These are phyloP conservation scores for Lytechinus pictus DNA, from an alignment of 35 echinoderm and acorn worm genomes.

Conservation along the genomic window DNA sequence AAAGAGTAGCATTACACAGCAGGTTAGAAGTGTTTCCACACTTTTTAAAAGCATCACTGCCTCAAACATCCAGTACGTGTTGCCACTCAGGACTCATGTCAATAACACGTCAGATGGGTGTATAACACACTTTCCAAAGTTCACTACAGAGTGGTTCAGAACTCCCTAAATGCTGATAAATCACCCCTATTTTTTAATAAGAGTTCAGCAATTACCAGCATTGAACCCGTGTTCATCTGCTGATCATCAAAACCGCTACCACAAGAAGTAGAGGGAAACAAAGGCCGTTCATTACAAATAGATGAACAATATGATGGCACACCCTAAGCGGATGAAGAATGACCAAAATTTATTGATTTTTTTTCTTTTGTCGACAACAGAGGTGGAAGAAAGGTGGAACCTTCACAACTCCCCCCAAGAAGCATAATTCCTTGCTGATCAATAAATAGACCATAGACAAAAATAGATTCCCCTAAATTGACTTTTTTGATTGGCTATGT, in stretches of 20 bases:
- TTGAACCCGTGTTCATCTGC: neutral
- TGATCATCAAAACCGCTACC: neutral
- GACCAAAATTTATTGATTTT: conserved; percentile 4
- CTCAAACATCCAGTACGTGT: neutral
- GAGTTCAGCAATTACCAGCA: neutral
- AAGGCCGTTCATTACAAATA: neutral
- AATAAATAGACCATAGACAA: neutral
- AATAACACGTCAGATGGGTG: neutral
- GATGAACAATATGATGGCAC: neutral
- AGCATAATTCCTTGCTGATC: neutral
- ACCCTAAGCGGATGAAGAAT: neutral
- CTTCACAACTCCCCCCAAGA: neutral
- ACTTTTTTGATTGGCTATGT: neutral
- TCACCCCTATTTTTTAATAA: neutral
- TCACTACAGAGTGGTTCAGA: neutral
- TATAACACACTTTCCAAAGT: neutral
- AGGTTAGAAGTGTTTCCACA: neutral
- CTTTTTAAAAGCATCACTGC: neutral
- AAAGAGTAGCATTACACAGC: neutral
- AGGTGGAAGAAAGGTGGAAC: neutral
- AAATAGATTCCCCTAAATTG: neutral
- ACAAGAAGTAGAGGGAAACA: neutral
- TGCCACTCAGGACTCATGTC: neutral
- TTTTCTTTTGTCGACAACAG: neutral
- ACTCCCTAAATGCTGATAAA: neutral